Conservation (phyloP, 2,113 vertebrate genomes). For the Thamnophis sirtalis region DNA sequence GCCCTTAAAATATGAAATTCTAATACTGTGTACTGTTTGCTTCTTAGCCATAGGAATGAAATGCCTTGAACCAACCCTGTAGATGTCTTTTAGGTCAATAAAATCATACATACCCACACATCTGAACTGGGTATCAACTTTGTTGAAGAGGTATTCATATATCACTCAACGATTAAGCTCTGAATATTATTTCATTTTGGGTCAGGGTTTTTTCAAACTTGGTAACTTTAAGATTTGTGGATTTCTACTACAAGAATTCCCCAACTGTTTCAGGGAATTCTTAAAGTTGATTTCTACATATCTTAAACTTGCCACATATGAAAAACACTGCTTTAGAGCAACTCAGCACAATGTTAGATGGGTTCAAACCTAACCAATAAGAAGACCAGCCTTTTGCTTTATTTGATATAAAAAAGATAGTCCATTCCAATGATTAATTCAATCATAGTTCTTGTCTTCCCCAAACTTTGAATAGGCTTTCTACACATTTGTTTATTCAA, state of each 20-base stretch:
- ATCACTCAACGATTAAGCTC: not conserved
- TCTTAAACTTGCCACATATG: not conserved
- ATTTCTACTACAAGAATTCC: not conserved
- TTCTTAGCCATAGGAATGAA: not conserved
- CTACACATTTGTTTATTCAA: not conserved
- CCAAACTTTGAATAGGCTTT: not conserved
- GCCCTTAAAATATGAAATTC: not conserved
- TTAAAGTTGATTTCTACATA: not conserved
- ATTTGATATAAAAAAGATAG: not conserved
- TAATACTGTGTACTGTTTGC: not conserved
- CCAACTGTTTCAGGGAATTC: not conserved
- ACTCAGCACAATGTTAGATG: not conserved
- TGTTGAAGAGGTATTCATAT: not conserved
- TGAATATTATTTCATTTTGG: not conserved
- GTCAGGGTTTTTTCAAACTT: not conserved
- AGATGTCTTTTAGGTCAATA: not conserved
- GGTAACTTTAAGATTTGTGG: not conserved
- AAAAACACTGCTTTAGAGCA: not conserved
- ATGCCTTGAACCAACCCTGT: not conserved
- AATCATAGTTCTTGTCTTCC: not conserved
- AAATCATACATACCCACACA: not conserved
- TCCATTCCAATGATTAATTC: not conserved
- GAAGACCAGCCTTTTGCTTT: not conserved
- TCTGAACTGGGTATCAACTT: not conserved
- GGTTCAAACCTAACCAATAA: not conserved